Evolutionary conservation across 1,140 invertebrate species (phyloP), one percentile per base, ranked within the genome.

Genomic region (Euglossa dilemma): DNA sequence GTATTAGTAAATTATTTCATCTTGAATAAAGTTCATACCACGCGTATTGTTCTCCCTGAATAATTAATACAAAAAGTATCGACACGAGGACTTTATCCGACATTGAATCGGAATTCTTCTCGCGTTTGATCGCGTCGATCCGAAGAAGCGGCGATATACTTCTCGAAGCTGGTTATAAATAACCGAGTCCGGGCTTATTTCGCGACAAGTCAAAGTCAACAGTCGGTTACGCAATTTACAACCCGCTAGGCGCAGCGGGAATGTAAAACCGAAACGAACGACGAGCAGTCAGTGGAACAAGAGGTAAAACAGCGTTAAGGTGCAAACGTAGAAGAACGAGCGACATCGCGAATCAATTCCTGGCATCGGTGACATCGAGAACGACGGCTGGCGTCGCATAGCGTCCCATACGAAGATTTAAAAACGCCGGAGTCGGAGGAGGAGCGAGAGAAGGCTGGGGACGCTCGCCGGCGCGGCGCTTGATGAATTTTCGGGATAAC

Each of bases 401-500:
- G n/a, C n/a, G 43, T 9, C 12, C 18, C 11, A 2, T 0, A 43
- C 43, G 43, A 72, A 36, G 18, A 16, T 50, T 71, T 63, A 63
- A 63, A 63, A 71, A 70, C 14, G 16, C 5, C 20, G 18, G 11
- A 50, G 12, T n/a, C 8, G 25, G 23, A 2, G 11, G 50, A 52
- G 54, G 9, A 52, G 6, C 36, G n/a, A 25, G 16, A 25, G 12
- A 69, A 11, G n/a, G 6, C n/a, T n/a, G n/a, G n/a, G n/a, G n/a
- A n/a, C n/a, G n/a, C n/a, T n/a, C n/a, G n/a, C n/a, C n/a, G n/a
- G n/a, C n/a, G n/a, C n/a, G n/a, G 43, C 18, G 72, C 16, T 20
- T 66, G 64, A 73, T 28, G 63, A 77, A n/a, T 74, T 80, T 43
- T 14, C 64, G 23, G 36, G 83, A 72, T 81, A 85, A 86, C 71